These are phyloP conservation scores for Tiphia femorata DNA, from an alignment of 2,888 invertebrate species.

Conservation along the genomic window DNA sequence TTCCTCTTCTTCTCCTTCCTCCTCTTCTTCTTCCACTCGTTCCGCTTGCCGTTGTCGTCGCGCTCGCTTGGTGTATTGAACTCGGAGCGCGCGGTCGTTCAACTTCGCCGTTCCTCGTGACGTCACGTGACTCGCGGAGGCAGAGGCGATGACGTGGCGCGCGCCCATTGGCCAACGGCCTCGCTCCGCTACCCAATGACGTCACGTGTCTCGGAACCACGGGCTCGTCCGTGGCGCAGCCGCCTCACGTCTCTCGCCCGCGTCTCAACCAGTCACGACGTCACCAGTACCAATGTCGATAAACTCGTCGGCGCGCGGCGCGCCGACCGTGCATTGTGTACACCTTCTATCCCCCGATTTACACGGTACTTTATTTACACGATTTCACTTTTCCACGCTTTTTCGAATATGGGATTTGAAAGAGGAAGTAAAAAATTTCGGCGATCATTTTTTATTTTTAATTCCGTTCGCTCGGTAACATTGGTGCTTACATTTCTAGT, in stretches of 20 bases:
- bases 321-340: no score
- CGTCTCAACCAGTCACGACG: conserved; percentile 35
- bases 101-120: conserved; percentile 54
- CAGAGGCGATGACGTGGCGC: conserved; percentile 52
- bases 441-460: no score
- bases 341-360: no score
- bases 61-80: conserved; percentile 63
- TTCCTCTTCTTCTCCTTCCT: not conserved
- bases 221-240: conserved; percentile 30
- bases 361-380: no score
- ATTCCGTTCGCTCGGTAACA: no score
- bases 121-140: conserved; percentile 52
- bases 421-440: no score
- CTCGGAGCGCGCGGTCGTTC: conserved; percentile 63
- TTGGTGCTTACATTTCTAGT: no score
- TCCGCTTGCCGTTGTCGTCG: not conserved
- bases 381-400: no score
- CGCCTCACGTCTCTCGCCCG: conserved; percentile 9
- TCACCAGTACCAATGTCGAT: conserved; percentile 50
- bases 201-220: conserved; percentile 43
- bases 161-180: conserved; percentile 36
- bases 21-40: not conserved
- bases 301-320: no score
- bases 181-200: conserved; percentile 50
- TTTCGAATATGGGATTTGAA: no score